These are phyloP conservation scores for Oopsacas minuta DNA, from an alignment of 37 sponge, comb jelly and placozoan species.

Conservation along the genomic window DNA sequence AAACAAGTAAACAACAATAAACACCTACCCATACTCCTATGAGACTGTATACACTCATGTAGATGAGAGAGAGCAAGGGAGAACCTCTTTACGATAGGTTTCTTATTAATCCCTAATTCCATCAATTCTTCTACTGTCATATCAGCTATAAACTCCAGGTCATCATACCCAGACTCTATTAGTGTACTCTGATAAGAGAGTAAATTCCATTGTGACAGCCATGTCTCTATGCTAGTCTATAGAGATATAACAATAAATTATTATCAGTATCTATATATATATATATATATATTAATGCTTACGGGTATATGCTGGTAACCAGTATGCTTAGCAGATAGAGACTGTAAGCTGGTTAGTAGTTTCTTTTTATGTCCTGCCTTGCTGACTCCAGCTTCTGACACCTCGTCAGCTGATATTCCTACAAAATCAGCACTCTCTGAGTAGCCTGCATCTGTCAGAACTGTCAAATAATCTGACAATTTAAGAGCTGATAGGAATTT, in stretches of 20 bases:
- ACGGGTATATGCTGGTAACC: slow-evolving; percentile 48
- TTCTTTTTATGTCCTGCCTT: slow-evolving; percentile 81
- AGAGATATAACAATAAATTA: neutral
- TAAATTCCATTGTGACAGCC: slow-evolving; percentile 45
- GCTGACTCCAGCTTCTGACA: slow-evolving; percentile 56
- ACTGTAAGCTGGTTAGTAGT: slow-evolving; percentile 39
- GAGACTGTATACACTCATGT: neutral
- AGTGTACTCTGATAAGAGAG: slow-evolving; percentile 35
- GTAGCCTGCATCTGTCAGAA: slow-evolving; percentile 47
- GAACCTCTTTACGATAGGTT: neutral
- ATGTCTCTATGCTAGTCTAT: slow-evolving; percentile 40
- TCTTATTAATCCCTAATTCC: slow-evolving; percentile 67
- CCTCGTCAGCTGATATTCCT: slow-evolving; percentile 52
- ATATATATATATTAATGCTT: neutral
- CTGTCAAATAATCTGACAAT: slow-evolving; percentile 38
- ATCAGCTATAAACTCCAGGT: slow-evolving; percentile 77
- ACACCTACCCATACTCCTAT: neutral
- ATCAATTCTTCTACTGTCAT: slow-evolving; percentile 53
- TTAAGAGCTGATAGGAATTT: slow-evolving; percentile 52
- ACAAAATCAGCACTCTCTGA: slow-evolving; percentile 47
- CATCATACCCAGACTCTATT: slow-evolving; percentile 74
- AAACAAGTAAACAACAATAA: neutral
- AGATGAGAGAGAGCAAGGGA: slow-evolving; percentile 1
- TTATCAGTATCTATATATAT: neutral
- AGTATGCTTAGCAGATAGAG: slow-evolving; percentile 29